Evolutionary conservation across 2,113 vertebrate species (phyloP), one percentile per base, ranked within the genome.

Genomic region (Oceanites oceanicus): DNA sequence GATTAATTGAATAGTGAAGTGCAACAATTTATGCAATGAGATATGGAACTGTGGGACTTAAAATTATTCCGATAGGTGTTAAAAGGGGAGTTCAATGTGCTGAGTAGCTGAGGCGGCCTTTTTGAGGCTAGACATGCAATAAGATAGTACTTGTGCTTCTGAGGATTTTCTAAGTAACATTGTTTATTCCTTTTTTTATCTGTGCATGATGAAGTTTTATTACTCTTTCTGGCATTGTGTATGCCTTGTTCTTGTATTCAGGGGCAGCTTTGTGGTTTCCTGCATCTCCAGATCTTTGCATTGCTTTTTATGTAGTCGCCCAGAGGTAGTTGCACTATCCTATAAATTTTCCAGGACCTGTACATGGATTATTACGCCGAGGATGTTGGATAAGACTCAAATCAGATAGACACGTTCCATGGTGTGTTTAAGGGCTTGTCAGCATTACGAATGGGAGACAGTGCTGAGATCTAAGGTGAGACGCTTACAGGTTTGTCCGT

Each of bases 381-480:
- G 77, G 36, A 3, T 52, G n/a, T 15, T 2, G 3, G 84, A 25
- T 26, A 23, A 88, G 25, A 42, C 32, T 19, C 29, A 26, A 4
- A 52, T 83, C 44, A 55, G 49, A 58, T 12, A 88, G n/a, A 26
- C 47, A 2, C 1, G 1, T 59, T 68, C 36, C 13, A 6, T 0
- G 0, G 25, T n/a, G 58, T 49, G 38, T 83, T 38, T 34, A 7
- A 68, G 63, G 29, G 22, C 16, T 47, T 25, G 18, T 15, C 0
- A 12, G n/a, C 53, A 1, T 8, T 4, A 29, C 1, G 0, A 25
- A 27, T 16, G 68, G 22, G 8, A 49, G 25, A 1, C 29, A 10
- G 42, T 2, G 19, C 53, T 87, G n/a, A 8, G 7, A 8, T 55
- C 56, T 66, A 1, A 11, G 44, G 52, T 7, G 29, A 19, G 32